Evolutionary conservation across 2,797 vertebrate genomes (phyloP).

Genomic region (Dallia pectoralis): DNA sequence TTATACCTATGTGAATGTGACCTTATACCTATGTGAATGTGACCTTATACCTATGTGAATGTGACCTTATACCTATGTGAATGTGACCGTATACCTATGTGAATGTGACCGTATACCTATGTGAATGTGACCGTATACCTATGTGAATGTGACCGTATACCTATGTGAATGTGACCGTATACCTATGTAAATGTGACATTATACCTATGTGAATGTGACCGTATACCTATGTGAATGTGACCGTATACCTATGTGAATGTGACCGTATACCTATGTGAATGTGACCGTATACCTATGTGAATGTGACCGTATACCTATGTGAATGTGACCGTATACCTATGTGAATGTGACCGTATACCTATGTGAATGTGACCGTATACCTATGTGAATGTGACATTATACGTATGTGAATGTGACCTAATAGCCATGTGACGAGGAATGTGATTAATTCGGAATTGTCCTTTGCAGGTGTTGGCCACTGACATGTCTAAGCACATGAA

Average conservation of each 20-base stretch:
- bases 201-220: background rate
- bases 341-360: background rate
- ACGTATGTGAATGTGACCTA: background rate
- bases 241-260: background rate
- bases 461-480: slow-evolving; percentile 85
- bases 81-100: background rate
- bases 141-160: background rate
- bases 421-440: background rate
- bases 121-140: background rate
- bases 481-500: slow-evolving; percentile 98
- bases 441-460: background rate
- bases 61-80: background rate
- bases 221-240: background rate
- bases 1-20: background rate
- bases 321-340: background rate
- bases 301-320: background rate
- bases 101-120: background rate
- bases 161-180: background rate
- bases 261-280: background rate
- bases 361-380: background rate
- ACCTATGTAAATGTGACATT: background rate
- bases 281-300: background rate
- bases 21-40: background rate
- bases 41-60: background rate
- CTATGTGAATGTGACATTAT: background rate